These are phyloP conservation scores for Microplitis deprimator DNA, from an alignment of 2,888 invertebrate species.

Conservation along the genomic window DNA sequence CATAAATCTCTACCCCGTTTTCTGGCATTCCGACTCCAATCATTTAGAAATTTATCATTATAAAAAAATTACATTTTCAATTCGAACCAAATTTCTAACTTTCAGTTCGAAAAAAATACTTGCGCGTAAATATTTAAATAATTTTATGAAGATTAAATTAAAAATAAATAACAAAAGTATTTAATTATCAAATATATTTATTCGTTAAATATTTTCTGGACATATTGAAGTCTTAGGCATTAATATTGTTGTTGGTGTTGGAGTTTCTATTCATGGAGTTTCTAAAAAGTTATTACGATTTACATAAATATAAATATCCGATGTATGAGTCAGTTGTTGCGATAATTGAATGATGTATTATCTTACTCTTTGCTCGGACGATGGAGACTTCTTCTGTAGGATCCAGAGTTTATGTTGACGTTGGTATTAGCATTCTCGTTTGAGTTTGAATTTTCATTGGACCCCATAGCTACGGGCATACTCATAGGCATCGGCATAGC, in stretches of 20 bases:
- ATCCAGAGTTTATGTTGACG: constrained; percentile 49
- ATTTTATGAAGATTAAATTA: too few relatives aligned
- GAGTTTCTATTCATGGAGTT: constrained; percentile 41
- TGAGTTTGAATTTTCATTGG: constrained; percentile 43
- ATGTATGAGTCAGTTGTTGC: constrained; percentile 3
- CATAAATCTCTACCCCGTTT: too few relatives aligned
- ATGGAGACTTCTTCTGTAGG: constrained; percentile 52
- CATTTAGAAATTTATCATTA: too few relatives aligned
- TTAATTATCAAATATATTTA: neutral
- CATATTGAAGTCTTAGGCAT: neutral
- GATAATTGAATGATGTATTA: neutral
- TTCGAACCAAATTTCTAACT: too few relatives aligned
- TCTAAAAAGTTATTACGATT: constrained; percentile 17
- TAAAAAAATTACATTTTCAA: too few relatives aligned
- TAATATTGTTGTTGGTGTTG: constrained; percentile 40
- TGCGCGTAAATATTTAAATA: too few relatives aligned
- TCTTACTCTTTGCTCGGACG: constrained; percentile 48
- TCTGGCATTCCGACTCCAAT: too few relatives aligned
- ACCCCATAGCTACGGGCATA: constrained; percentile 3
- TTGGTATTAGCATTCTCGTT: constrained; percentile 53
- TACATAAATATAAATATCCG: neutral
- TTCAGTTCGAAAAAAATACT: too few relatives aligned
- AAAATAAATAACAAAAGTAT: too few relatives aligned
- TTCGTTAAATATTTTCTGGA: neutral
- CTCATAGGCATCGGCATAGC: constrained; percentile 9